phyloP scores from a whole-genome alignment of 1,140 invertebrate species.

The Cyrtorhinus lividipennis region DNA sequence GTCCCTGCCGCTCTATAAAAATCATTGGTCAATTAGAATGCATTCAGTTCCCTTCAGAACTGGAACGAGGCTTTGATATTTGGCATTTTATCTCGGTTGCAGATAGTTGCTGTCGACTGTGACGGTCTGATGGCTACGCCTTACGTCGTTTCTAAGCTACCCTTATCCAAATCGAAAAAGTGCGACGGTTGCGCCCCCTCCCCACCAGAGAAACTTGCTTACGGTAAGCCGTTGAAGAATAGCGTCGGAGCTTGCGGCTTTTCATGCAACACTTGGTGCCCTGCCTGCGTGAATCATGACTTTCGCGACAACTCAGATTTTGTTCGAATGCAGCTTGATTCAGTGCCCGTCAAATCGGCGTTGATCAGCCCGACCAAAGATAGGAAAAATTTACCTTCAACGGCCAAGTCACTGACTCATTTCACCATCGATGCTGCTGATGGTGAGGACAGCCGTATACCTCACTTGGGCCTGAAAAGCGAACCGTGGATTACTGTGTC shows the following conservation, averaged over 20 bases:
- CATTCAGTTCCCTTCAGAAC: no score
- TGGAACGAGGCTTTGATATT: no score
- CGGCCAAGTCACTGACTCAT: background rate
- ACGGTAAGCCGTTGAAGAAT: background rate
- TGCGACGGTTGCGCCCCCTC: background rate
- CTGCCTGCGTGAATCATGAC: constrained; percentile 12
- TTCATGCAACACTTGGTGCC: constrained; percentile 18
- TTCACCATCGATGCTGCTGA: background rate
- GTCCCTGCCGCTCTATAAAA: no score
- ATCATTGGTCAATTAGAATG: no score
- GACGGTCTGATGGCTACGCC: constrained; percentile 7
- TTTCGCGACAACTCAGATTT: background rate
- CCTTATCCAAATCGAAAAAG: constrained; percentile 6
- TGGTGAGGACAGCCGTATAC: background rate
- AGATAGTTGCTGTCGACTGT: background rate
- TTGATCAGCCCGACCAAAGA: background rate
- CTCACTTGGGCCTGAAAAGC: background rate
- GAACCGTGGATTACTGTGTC: background rate
- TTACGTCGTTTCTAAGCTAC: constrained; percentile 2
- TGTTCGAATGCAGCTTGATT: background rate
- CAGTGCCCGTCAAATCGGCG: background rate
- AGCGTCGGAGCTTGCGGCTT: constrained; percentile 12
- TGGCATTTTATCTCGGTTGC: no score
- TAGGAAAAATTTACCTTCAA: background rate
- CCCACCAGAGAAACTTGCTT: background rate